Evolutionary conservation across 30 jellyfish, hydroid and myxozoan species (phyloP).

Genomic region (Hydractinia echinata): DNA sequence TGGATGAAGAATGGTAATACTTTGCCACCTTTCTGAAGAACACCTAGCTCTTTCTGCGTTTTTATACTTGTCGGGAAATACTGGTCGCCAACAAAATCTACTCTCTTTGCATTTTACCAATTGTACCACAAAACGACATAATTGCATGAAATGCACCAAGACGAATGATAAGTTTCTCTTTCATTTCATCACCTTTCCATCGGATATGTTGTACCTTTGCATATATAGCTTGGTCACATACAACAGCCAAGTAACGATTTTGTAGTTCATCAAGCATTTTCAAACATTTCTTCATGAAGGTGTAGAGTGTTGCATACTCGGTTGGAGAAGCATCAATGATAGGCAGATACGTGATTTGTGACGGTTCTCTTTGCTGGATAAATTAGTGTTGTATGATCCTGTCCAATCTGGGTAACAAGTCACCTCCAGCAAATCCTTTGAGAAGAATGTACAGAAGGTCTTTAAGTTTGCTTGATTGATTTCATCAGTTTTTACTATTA

Average conservation of each 20-base stretch:
- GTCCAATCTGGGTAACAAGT: constrained; percentile 19
- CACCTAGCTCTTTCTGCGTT: constrained; percentile 22
- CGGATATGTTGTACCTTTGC: too few species aligned
- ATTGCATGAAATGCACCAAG: too few species aligned
- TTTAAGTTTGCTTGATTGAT: constrained; percentile 19
- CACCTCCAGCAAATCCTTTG: constrained; percentile 17
- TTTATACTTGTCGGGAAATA: constrained; percentile 20
- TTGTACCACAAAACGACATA: too few species aligned
- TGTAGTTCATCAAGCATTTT: too few species aligned
- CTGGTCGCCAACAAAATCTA: constrained; percentile 25
- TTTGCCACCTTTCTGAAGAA: constrained; percentile 15
- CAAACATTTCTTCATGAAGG: too few species aligned
- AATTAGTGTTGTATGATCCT: background rate
- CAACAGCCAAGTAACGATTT: too few species aligned
- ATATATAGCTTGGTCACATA: too few species aligned
- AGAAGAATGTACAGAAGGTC: constrained; percentile 9
- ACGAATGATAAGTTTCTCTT: too few species aligned
- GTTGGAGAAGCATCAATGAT: constrained; percentile 28
- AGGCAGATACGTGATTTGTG: constrained; percentile 27
- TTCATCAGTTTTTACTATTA: background rate
- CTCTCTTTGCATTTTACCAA: background rate
- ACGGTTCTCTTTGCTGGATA: constrained; percentile 16
- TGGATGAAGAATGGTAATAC: background rate
- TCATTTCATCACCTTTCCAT: too few species aligned
- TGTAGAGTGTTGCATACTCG: constrained; percentile 24